A percentile compares a stretch with the other conserved stretches of the same genome.
These are phyloP conservation scores for Triplophysa rosa DNA, from an alignment of 2,113 vertebrate species.

Conservation along the genomic window DNA sequence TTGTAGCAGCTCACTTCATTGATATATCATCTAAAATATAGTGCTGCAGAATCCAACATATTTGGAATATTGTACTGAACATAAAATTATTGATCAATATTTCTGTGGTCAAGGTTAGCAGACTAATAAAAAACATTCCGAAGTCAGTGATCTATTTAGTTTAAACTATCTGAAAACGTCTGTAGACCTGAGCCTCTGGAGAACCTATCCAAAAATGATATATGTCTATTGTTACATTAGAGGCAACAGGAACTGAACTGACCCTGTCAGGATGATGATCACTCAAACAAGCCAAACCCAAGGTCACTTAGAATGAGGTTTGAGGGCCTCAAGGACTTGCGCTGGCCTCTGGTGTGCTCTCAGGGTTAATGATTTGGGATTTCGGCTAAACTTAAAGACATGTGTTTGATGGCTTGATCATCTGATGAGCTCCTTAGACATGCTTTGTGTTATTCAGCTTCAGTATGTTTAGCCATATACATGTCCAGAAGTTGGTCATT, in stretches of 20 bases:
- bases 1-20: neutral
- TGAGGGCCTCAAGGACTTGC: constrained; percentile 22
- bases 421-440: neutral
- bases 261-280: constrained; percentile 61
- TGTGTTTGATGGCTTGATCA: neutral
- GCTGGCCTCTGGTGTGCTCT: constrained; percentile 12
- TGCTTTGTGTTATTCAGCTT: neutral
- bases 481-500: too few relatives aligned
- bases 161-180: too few relatives aligned
- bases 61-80: too few relatives aligned
- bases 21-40: neutral
- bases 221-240: constrained; percentile 11
- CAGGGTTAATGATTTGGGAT: constrained; percentile 16
- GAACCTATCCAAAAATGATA: constrained; percentile 19
- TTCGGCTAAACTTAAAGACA: constrained; percentile 18
- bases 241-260: constrained; percentile 51
- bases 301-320: constrained; percentile 57
- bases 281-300: constrained; percentile 61
- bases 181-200: neutral
- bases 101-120: too few relatives aligned
- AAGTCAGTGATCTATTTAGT: too few relatives aligned
- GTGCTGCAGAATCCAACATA: neutral
- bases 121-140: neutral
- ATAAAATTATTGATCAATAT: too few relatives aligned
- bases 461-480: too few relatives aligned